A percentile compares a stretch with the other conserved stretches of the same genome.
These are phyloP conservation scores for Tachyglossus aculeatus DNA, from an alignment of 2,797 vertebrate species.

Conservation along the genomic window DNA sequence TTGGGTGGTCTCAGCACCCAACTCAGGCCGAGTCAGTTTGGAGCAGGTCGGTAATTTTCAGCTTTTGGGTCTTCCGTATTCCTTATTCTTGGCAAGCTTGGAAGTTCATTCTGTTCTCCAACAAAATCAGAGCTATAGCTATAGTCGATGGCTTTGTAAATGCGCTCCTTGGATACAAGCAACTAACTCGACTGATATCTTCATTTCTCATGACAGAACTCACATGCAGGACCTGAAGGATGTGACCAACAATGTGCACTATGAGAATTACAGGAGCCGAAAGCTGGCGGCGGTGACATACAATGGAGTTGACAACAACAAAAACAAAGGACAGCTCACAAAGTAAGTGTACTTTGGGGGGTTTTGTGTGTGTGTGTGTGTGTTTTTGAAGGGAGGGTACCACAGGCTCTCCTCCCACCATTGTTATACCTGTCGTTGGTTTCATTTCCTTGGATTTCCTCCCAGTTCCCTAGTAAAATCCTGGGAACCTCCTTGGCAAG, in stretches of 20 bases:
- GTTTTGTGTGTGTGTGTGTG: too few relatives aligned
- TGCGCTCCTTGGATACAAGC: background rate
- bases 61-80: too few relatives aligned
- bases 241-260: slow-evolving; percentile 98
- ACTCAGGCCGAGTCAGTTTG: too few relatives aligned
- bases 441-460: background rate
- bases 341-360: slow-evolving; percentile 82
- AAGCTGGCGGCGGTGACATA: slow-evolving; percentile 98
- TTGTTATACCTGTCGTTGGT: background rate
- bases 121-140: too few relatives aligned
- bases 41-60: too few relatives aligned
- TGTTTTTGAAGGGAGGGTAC: background rate
- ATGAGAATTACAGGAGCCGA: slow-evolving; percentile 98
- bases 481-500: too few relatives aligned
- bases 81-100: too few relatives aligned
- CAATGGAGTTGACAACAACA: slow-evolving; percentile 97
- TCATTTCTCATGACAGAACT: slow-evolving; percentile 79
- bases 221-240: slow-evolving; percentile 99
- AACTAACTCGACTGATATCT: slow-evolving; percentile 30
- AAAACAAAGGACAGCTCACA: slow-evolving; percentile 92
- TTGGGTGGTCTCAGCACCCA: too few relatives aligned
- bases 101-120: too few relatives aligned
- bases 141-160: too few relatives aligned
- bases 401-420: background rate
- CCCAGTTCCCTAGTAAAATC: background rate